Conservation (phyloP, 2,888 invertebrate species). For the Drosophila peninsularis region DNA sequence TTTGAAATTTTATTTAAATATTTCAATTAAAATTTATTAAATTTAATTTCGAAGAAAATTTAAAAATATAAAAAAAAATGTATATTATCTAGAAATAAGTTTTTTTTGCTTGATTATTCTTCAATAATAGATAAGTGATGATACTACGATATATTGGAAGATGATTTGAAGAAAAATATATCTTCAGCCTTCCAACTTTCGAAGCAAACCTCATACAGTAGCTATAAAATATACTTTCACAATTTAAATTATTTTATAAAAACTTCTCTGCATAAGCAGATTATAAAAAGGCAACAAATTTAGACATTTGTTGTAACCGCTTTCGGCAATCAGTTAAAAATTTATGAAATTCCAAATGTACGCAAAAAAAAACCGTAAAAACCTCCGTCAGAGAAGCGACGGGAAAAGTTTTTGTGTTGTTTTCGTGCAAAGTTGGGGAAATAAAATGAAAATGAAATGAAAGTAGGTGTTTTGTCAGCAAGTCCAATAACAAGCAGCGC, state of each 20-base stretch:
- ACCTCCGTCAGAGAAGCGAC: slow-evolving; percentile 8
- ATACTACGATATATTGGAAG: no score
- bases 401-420: slow-evolving; percentile 38
- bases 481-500: slow-evolving; percentile 23
- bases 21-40: no score
- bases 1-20: no score
- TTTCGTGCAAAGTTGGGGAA: slow-evolving; percentile 2
- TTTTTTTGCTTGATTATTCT: no score
- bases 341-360: slow-evolving; percentile 29
- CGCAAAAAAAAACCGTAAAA: slow-evolving; percentile 37
- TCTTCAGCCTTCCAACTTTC: no score
- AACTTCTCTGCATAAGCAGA: not conserved
- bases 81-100: no score
- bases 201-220: no score
- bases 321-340: slow-evolving; percentile 36
- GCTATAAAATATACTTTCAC: no score
- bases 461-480: slow-evolving; percentile 48
- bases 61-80: no score
- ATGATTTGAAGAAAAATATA: no score
- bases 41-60: no score
- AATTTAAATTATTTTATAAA: not conserved
- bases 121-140: no score
- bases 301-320: slow-evolving; percentile 19
- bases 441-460: slow-evolving; percentile 10
- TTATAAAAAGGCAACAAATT: not conserved